Evolutionary conservation across 1,140 invertebrate species (phyloP), one percentile per base, ranked within the genome.

Genomic region (Alviniconcha marisindica): DNA sequence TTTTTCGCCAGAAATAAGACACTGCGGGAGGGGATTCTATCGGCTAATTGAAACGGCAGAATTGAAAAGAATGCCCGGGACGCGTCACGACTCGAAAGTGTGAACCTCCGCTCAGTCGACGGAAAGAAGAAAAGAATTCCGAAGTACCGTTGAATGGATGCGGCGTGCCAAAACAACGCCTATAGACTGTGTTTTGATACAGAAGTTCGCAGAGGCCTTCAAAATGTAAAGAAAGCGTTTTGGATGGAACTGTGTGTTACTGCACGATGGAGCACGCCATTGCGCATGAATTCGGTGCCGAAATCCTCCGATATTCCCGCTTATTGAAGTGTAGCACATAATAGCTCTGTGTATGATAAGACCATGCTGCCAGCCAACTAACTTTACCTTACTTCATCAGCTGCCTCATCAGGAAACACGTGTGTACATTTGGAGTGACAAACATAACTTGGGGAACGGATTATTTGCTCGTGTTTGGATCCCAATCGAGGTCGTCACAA

Each of bases 61-160:
- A 86, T 90, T 91, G 91, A 89, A 91, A 91, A 90, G 91, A 91
- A 91, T 91, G 91, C 90, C 88, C 89, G 76, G 84, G 91, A 90
- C 91, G 89, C 88, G 79, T 91, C 87, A 91, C 91, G 85, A 86
- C 89, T 86, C 66, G 69, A 86, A 82, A 86, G 85, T 83, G 85
- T 91, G 80, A 87, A 84, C 88, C 78, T 90, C 87, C 89, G 89
- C 91, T 88, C 84, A 88, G 86, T 88, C 87, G 87, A 88, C 85
- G 87, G 85, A 85, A 84, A 88, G 86, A 84, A 86, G 82, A 90
- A 91, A 90, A 90, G 87, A 90, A 90, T 90, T 90, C 89, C 88
- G 81, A 83, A 73, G 82, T 86, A 82, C 81, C 77, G 82, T 83
- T 78, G 66, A 82, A 81, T 77, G 84, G 80, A 82, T 82, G 81